These are phyloP conservation scores for Drosophila ficusphila DNA, from an alignment of 1,140 invertebrate genomes.

Conservation along the genomic window DNA sequence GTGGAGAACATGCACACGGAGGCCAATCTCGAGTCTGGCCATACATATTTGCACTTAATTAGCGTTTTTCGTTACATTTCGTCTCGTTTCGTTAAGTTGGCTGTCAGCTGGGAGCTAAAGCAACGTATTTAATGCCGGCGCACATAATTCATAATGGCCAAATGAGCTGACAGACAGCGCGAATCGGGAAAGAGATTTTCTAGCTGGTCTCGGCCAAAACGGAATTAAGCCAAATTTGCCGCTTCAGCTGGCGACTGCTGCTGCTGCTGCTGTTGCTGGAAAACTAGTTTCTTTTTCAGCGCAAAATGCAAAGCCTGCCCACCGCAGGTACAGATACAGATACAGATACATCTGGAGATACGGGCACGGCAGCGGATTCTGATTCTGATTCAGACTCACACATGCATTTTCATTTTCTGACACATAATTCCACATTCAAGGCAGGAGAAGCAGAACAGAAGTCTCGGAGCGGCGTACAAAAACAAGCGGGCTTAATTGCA, in stretches of 20 bases:
- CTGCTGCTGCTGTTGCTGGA: conserved; percentile 24
- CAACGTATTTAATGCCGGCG: conserved; percentile 68
- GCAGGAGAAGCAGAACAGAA: conserved; percentile 49
- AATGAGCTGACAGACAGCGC: conserved; percentile 59
- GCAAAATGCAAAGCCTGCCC: conserved; percentile 55
- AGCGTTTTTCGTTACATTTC: conserved; percentile 55
- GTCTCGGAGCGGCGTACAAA: conserved; percentile 27
- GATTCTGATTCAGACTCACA: conserved; percentile 9
- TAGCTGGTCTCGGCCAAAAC: conserved; percentile 23
- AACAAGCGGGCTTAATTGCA: conserved; percentile 80
- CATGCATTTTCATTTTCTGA: conserved; percentile 81
- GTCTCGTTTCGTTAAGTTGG: conserved; percentile 33
- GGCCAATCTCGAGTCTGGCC: conserved; percentile 26
- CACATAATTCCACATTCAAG: conserved; percentile 81
- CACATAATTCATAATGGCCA: conserved; percentile 73
- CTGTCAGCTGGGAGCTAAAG: conserved; percentile 35
- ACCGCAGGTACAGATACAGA: conserved; percentile 19
- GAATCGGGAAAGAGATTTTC: conserved; percentile 60
- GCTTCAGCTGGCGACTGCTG: conserved; percentile 61
- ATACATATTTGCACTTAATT: conserved; percentile 82
- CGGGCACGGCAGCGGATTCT: conserved; percentile 3
- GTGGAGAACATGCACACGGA: conserved; percentile 46
- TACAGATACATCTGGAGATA: not conserved
- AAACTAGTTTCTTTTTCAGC: conserved; percentile 69
- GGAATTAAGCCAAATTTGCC: conserved; percentile 80